Conservation (phyloP, 2,888 invertebrate species). For the Choreutis nemorana region DNA sequence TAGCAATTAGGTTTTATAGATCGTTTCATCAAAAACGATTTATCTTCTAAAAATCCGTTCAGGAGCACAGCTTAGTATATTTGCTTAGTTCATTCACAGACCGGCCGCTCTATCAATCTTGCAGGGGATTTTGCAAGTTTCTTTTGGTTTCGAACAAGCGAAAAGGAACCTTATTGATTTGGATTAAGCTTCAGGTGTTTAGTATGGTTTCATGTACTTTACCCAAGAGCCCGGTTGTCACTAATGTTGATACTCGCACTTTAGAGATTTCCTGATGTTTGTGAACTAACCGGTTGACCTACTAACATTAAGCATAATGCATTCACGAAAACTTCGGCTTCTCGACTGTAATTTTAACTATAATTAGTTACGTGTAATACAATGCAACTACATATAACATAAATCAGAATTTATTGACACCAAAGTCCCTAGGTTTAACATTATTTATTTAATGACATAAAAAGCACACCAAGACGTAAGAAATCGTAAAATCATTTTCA, state of each 20-base stretch:
- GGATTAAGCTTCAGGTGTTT: conserved; percentile 3
- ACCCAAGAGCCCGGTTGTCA: conserved; percentile 14
- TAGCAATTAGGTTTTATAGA: no score
- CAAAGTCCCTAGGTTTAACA: no score
- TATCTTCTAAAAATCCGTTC: conserved; percentile 14
- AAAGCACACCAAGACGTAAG: no score
- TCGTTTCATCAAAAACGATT: conserved; percentile 12
- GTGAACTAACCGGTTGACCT: conserved; percentile 22
- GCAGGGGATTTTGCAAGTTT: conserved; percentile 7
- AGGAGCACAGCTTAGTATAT: conserved; percentile 15
- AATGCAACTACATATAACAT: no score
- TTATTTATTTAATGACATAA: no score
- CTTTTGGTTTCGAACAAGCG: neutral
- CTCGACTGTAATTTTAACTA: no score
- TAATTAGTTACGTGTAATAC: no score
- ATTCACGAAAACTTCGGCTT: no score
- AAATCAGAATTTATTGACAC: no score
- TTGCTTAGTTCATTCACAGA: conserved; percentile 24
- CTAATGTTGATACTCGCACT: conserved; percentile 23
- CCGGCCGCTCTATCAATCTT: conserved; percentile 24
- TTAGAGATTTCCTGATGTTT: conserved; percentile 24
- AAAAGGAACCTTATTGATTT: conserved; percentile 9
- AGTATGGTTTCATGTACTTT: conserved; percentile 11
- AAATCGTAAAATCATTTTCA: no score
- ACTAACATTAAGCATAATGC: no score